A percentile compares a stretch with the other conserved stretches of the same genome.
Evolutionary conservation across 2,113 vertebrate species (phyloP).

Genomic region (Telmatochromis bifrenatus): DNA sequence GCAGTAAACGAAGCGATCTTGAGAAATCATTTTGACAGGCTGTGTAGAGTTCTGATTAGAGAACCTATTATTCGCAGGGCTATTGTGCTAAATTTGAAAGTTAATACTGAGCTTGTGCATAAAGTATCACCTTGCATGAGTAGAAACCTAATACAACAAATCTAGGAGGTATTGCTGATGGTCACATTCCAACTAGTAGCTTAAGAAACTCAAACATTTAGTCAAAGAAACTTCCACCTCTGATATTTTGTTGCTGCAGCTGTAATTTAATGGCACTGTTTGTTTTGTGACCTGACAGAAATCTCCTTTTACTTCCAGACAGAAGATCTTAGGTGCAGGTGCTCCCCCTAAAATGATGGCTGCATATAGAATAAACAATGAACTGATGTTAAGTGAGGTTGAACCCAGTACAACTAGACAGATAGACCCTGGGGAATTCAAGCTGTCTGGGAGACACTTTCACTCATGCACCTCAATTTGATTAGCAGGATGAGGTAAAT

Average conservation of each 20-base stretch:
- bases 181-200: neutral
- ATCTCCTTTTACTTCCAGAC: neutral
- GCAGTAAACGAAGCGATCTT: neutral
- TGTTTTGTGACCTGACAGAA: neutral
- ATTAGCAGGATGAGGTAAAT: neutral
- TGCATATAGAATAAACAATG: constrained; percentile 1
- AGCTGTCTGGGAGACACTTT: neutral
- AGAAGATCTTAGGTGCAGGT: neutral
- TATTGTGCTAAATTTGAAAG: neutral
- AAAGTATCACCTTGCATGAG: neutral
- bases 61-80: neutral
- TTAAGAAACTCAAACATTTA: neutral
- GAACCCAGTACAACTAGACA: neutral
- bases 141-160: neutral
- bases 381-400: neutral
- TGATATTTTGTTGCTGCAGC: neutral
- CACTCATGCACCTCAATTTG: neutral
- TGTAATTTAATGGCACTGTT: neutral
- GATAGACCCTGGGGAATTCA: neutral
- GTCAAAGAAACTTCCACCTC: neutral
- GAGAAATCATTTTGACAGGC: neutral
- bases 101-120: neutral
- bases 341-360: constrained; percentile 12
- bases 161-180: neutral
- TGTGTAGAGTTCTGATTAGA: neutral